Conservation (phyloP, 1,140 invertebrate genomes). For the Drosophila azteca region DNA sequence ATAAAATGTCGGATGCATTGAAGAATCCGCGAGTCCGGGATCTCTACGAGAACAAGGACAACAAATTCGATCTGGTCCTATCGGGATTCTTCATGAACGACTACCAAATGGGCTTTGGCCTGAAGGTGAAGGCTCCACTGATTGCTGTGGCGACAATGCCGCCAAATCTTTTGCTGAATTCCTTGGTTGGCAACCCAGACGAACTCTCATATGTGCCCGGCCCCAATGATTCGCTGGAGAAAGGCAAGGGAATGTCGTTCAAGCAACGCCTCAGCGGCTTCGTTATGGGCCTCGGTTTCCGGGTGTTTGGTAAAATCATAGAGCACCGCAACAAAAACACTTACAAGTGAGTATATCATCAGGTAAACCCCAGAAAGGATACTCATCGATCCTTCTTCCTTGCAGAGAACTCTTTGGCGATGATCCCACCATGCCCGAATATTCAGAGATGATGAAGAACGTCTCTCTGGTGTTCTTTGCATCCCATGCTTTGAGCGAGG, state of each 20-base stretch:
- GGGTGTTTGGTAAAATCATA: background rate
- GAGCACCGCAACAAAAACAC: background rate
- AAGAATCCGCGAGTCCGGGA: constrained; percentile 28
- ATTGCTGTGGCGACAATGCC: constrained; percentile 41
- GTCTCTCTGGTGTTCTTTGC: constrained; percentile 60
- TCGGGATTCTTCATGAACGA: constrained; percentile 63
- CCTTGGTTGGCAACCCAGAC: constrained; percentile 50
- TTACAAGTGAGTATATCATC: constrained; percentile 31
- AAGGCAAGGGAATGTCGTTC: constrained; percentile 26
- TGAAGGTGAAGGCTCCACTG: constrained; percentile 61
- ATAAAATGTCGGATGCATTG: constrained; percentile 31
- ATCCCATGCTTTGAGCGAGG: constrained; percentile 51
- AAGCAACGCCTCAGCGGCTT: constrained; percentile 20
- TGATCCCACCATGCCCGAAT: constrained; percentile 43
- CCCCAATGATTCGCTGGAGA: constrained; percentile 4
- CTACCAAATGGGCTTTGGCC: constrained; percentile 57
- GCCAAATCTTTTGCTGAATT: constrained; percentile 14
- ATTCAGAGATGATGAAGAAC: constrained; percentile 44
- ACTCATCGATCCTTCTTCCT: background rate
- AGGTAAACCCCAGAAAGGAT: background rate
- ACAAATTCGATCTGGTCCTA: constrained; percentile 63
- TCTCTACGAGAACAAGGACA: constrained; percentile 55
- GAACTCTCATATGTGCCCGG: constrained; percentile 52
- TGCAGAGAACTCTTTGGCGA: constrained; percentile 39
- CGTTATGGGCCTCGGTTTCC: background rate